Evolutionary conservation across 1,140 invertebrate genomes (phyloP), one percentile per base, ranked within the genome.

Genomic region (Ylistrum balloti): DNA sequence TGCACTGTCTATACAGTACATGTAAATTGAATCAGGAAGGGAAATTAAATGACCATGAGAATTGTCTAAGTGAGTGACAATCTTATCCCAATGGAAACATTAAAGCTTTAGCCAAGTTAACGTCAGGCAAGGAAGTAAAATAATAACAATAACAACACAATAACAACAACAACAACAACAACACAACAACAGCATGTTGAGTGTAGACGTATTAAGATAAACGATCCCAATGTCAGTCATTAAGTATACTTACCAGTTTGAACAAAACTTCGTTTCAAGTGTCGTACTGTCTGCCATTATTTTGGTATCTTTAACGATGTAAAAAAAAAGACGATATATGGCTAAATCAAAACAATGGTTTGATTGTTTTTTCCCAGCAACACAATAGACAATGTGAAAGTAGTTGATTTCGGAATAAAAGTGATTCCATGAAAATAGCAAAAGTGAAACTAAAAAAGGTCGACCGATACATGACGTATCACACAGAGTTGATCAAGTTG

Each of bases 201-300:
- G n/a, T n/a, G n/a, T n/a, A n/a, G n/a, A n/a, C n/a, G n/a, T n/a
- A n/a, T n/a, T n/a, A n/a, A n/a, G n/a, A n/a, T n/a, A n/a, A n/a
- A n/a, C n/a, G n/a, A n/a, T n/a, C n/a, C n/a, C n/a, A n/a, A n/a
- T n/a, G n/a, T n/a, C n/a, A n/a, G n/a, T n/a, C n/a, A n/a, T n/a
- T n/a, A n/a, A n/a, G n/a, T n/a, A n/a, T 41, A 91, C 91, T 93
- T 92, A 94, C 94, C 94, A 94, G 89, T 94, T 94, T 74, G 74
- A 88, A 86, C 94, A 94, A 87, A 93, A 92, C 88, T 93, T 93
- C 41, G 93, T 94, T 41, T 93, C 93, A 41, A n/a, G 33, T 28
- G 89, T 90, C 32, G 87, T n/a, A 13, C 9, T 74, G 48, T 93
- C 93, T 33, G 90, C 91, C 92, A 93, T 94, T 22, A 56, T 94